Conservation (phyloP, 2,888 invertebrate genomes). For the Eupithecia tripunctaria region DNA sequence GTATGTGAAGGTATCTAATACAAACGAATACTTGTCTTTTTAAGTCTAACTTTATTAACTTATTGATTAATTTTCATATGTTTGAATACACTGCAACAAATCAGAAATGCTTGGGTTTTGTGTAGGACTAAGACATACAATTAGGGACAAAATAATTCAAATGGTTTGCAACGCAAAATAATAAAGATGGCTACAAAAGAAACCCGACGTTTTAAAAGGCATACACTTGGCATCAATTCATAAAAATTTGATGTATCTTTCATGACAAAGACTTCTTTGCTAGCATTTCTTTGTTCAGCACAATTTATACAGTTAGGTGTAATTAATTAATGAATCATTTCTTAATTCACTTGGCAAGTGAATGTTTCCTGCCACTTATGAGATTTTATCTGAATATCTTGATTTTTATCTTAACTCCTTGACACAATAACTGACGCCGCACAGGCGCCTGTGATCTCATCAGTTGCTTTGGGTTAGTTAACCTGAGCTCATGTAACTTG, state of each 20-base stretch:
- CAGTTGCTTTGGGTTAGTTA: slow-evolving; percentile 9
- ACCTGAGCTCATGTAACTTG: background rate
- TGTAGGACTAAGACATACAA: background rate
- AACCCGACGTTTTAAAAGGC: background rate
- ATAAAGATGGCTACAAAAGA: background rate
- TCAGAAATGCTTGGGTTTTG: background rate
- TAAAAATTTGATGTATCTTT: background rate
- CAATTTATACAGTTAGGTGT: background rate
- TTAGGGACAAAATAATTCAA: background rate
- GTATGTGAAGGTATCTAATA: background rate
- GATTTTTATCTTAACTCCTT: slow-evolving; percentile 17
- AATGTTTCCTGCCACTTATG: slow-evolving; percentile 19
- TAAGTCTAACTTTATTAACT: no score
- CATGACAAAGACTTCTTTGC: background rate
- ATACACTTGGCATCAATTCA: slow-evolving; percentile 1
- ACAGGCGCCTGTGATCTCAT: slow-evolving; percentile 26
- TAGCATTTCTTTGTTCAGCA: slow-evolving; percentile 2
- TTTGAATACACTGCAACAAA: background rate
- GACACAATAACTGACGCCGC: slow-evolving; percentile 21
- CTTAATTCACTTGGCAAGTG: slow-evolving; percentile 26
- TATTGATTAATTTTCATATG: background rate
- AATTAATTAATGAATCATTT: slow-evolving; percentile 23
- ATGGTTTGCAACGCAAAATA: background rate
- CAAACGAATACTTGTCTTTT: no score
- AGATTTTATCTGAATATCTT: slow-evolving; percentile 20